Evolutionary conservation across 2,888 invertebrate genomes (phyloP).

Genomic region (Pyrrhosoma nymphula): DNA sequence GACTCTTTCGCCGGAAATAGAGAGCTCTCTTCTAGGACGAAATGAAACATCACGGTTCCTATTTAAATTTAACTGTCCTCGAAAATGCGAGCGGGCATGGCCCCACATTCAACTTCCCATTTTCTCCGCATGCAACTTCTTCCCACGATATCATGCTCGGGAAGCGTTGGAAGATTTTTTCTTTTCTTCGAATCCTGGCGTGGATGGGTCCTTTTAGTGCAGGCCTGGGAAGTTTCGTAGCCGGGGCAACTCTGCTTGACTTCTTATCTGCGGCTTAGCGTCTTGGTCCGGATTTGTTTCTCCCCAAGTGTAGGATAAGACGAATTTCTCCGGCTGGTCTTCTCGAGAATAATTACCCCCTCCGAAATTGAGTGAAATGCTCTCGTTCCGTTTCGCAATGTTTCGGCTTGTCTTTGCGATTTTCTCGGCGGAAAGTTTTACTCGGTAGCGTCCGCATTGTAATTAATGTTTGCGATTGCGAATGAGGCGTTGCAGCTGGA

Average conservation of each 20-base stretch:
- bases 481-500: not conserved
- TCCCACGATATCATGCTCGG: not conserved
- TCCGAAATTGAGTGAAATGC: not conserved
- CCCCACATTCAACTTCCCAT: not conserved
- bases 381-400: not conserved
- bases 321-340: not conserved
- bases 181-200: not conserved
- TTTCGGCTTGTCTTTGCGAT: not conserved
- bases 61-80: slow-evolving; percentile 36
- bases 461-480: not conserved
- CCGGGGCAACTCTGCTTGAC: not conserved
- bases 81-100: not conserved
- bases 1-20: not conserved
- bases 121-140: not conserved
- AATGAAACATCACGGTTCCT: slow-evolving; percentile 22
- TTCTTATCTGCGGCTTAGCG: not conserved
- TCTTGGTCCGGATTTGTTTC: not conserved
- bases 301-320: not conserved
- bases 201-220: not conserved
- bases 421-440: not conserved
- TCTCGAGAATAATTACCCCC: not conserved
- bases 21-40: slow-evolving; percentile 6
- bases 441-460: not conserved
- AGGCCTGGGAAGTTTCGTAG: not conserved
- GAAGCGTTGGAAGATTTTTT: not conserved